phyloP scores from a whole-genome alignment of 2,888 invertebrate species.

The Harpalus rubripes region DNA sequence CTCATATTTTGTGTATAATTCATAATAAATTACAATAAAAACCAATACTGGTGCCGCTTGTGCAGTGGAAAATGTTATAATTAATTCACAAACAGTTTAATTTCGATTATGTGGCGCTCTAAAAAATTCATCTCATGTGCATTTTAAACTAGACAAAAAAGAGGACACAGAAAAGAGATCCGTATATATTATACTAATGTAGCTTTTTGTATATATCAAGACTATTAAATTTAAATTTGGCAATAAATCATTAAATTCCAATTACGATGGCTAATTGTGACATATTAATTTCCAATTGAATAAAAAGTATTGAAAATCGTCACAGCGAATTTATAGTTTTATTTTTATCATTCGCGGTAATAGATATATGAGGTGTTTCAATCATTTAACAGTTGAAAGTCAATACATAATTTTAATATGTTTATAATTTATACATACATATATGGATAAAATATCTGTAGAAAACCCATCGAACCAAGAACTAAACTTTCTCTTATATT shows the following conservation, averaged over 20 bases:
- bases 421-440: too few relatives aligned
- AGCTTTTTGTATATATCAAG: constrained; percentile 45
- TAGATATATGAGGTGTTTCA: too few relatives aligned
- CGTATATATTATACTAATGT: constrained; percentile 58
- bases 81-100: constrained; percentile 47
- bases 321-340: neutral
- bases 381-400: too few relatives aligned
- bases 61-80: constrained; percentile 25
- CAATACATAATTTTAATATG: too few relatives aligned
- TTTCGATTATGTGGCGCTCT: constrained; percentile 29
- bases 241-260: constrained; percentile 54
- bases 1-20: constrained; percentile 29
- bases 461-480: too few relatives aligned
- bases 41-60: neutral
- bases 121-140: constrained; percentile 50
- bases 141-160: constrained; percentile 41
- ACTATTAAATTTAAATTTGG: constrained; percentile 54
- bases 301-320: constrained; percentile 26
- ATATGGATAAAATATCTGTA: too few relatives aligned
- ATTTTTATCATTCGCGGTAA: neutral
- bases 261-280: constrained; percentile 40
- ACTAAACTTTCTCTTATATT: too few relatives aligned
- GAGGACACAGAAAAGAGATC: constrained; percentile 1
- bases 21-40: constrained; percentile 17
- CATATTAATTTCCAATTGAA: constrained; percentile 30